These are phyloP conservation scores for Pavo muticus DNA, from an alignment of 2,113 vertebrate genomes.

Conservation along the genomic window DNA sequence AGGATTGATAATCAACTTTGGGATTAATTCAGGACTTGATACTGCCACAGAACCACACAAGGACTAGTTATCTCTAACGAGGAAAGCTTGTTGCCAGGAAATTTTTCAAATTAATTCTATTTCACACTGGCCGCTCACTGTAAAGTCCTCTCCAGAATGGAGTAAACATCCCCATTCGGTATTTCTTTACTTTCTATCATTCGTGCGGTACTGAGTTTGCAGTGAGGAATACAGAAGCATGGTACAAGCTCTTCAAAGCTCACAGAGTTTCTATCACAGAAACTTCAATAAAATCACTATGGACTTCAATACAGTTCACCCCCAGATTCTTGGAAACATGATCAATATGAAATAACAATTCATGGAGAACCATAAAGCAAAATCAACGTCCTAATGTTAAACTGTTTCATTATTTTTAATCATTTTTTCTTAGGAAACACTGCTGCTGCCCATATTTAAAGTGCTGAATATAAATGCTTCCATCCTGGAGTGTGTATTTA, in stretches of 20 bases:
- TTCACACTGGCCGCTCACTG: neutral
- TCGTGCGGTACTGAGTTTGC: neutral
- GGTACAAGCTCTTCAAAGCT: neutral
- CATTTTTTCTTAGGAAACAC: neutral
- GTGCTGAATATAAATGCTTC: neutral
- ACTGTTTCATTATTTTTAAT: neutral
- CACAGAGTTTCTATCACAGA: neutral
- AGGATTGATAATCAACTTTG: neutral
- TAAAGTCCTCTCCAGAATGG: neutral
- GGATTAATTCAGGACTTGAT: neutral
- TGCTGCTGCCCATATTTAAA: neutral
- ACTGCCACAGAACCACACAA: neutral
- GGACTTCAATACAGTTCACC: neutral
- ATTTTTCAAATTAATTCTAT: neutral
- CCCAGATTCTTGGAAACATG: neutral
- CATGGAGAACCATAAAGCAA: neutral
- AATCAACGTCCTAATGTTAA: neutral
- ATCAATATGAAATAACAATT: neutral
- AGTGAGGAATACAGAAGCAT: neutral
- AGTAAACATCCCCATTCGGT: neutral
- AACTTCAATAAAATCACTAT: neutral
- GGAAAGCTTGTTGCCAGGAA: neutral
- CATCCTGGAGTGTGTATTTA: neutral
- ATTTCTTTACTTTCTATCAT: neutral
- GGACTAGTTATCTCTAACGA: neutral